Conservation (phyloP, 1,140 invertebrate genomes). For the Drosophila parvula region DNA sequence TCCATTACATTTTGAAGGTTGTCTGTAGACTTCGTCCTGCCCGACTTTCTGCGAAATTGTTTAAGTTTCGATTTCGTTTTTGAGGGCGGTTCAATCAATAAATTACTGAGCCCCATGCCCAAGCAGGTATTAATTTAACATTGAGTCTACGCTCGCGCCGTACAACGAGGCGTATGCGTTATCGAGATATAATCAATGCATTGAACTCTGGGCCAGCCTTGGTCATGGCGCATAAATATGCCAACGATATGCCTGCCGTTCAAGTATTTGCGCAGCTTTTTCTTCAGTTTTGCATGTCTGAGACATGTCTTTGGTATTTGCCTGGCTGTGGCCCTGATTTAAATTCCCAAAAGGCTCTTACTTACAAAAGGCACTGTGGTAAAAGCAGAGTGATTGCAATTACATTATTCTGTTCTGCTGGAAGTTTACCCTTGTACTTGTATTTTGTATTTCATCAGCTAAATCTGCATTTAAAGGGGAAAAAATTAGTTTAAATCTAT, state of each 20-base stretch:
- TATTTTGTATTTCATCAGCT: neutral
- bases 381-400: neutral
- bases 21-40: conserved; percentile 8
- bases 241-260: conserved; percentile 47
- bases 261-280: conserved; percentile 25
- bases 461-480: neutral
- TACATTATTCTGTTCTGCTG: neutral
- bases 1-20: conserved; percentile 35
- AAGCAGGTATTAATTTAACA: conserved; percentile 59
- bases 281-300: conserved; percentile 59
- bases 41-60: conserved; percentile 33
- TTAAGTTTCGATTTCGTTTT: conserved; percentile 40
- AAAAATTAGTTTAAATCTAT: neutral
- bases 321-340: conserved; percentile 29
- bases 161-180: conserved; percentile 45
- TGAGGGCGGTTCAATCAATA: conserved; percentile 59
- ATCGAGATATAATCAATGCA: conserved; percentile 65
- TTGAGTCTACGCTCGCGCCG: conserved; percentile 26
- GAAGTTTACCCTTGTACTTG: no score
- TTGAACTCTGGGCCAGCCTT: conserved; percentile 51
- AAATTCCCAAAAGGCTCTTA: conserved; percentile 48
- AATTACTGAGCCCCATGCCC: conserved; percentile 53
- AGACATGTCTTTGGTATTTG: conserved; percentile 48
- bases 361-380: conserved; percentile 31
- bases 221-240: conserved; percentile 58